Base-by-base conservation (phyloP, 2,113 vertebrate species). In the Hystrix brachyura region DNA sequence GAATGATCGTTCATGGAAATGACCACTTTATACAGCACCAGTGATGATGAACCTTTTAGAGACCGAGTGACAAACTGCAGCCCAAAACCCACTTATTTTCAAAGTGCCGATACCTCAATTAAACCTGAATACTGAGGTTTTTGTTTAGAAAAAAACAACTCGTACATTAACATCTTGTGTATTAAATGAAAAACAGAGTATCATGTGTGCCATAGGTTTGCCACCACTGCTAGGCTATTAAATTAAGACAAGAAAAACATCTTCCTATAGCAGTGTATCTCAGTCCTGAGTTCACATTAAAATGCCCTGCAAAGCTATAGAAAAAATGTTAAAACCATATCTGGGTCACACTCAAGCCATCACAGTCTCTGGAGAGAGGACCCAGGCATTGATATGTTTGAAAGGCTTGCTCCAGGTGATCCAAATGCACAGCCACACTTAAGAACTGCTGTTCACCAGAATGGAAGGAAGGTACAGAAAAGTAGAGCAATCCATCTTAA, bases 1-100 rank as follows among this genome's bases (percentile, higher is more conserved):
- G 83, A 91, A 62, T 21, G 59, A 25, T 84, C 48, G n/a, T 87
- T 93, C 67, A 94, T n/a, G 65, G 53, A 95, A 79, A 76, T 60
- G 13, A 53, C 64, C 17, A 60, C 9, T 94, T 71, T 87, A 92
- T 82, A 43, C 29, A 9, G 51, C 60, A 29, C 43, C 43, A 76
- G 43, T 76, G 43, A 76, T 27, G 46, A 13, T 25, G 15, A 27
- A 29, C 46, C 25, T 51, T 48, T 48, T 14, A 76, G 72, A 51
- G 72, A 76, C 25, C 6, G 3, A 29, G 25, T 48, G 13, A 43
- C 25, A 15, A 51, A 76, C 72, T 76, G 72, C 72, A 51, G 27
- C 43, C 23, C 71, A 25, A 25, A 76, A 48, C 13, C 5, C 72
- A 48, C 72, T 29, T 48, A 76, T 25, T 29, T 76, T 13, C 6